A percentile compares a stretch with the other conserved stretches of the same genome.
phyloP scores from a whole-genome alignment of 2,797 vertebrate species.

The Chloroceryle inda region DNA sequence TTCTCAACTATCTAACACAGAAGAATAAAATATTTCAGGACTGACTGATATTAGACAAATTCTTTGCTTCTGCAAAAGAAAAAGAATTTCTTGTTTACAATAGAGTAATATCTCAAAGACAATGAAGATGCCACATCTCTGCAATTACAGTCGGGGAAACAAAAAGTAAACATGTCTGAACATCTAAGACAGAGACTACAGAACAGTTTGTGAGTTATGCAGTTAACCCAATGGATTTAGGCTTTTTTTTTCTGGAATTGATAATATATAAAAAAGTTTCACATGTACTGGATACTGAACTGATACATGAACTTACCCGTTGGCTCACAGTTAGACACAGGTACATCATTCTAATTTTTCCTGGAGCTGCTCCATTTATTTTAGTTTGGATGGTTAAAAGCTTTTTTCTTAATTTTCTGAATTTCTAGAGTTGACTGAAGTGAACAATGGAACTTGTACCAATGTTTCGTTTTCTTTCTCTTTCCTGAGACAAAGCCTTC shows the following conservation, averaged over 20 bases:
- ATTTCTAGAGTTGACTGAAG: not conserved
- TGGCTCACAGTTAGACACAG: not conserved
- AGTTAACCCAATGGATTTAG: not conserved
- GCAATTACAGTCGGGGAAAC: not conserved
- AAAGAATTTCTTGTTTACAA: not conserved
- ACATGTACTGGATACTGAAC: not conserved
- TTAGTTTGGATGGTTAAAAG: not conserved
- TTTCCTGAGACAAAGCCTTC: not conserved
- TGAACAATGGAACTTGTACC: not conserved
- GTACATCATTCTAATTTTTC: not conserved
- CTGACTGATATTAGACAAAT: not conserved
- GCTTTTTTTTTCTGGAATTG: not conserved
- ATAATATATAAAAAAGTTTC: not conserved
- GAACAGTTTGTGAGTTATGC: not conserved
- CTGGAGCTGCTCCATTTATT: not conserved
- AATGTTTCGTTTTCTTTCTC: not conserved
- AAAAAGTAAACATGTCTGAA: not conserved
- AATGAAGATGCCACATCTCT: not conserved
- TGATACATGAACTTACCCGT: not conserved
- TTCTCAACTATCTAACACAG: not conserved
- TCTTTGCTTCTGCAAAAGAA: not conserved
- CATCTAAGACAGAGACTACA: not conserved
- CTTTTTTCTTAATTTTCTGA: not conserved
- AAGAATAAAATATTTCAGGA: not conserved
- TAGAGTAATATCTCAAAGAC: not conserved